phyloP scores from a whole-genome alignment of 1,140 invertebrate genomes.

The Magallana gigas region DNA sequence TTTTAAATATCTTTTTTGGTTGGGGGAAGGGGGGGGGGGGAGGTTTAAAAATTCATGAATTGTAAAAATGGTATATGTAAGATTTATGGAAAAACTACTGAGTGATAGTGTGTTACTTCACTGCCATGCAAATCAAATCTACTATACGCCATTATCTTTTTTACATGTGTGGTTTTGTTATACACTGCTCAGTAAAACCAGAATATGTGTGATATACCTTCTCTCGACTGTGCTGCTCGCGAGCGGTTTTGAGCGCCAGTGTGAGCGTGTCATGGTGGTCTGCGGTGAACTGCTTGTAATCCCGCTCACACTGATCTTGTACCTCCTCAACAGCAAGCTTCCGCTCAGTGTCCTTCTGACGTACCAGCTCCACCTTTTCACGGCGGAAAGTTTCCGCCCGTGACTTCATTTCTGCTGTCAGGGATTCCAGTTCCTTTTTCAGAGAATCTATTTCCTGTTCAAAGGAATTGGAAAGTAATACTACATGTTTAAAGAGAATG shows the following conservation, averaged over 20 bases:
- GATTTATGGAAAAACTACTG: too few species aligned
- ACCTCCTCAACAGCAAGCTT: conserved; percentile 48
- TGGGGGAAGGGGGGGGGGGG: too few species aligned
- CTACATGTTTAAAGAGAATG: too few species aligned
- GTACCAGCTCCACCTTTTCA: conserved; percentile 46
- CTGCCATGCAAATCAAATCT: too few species aligned
- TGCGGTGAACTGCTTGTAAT: conserved; percentile 55
- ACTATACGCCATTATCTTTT: too few species aligned
- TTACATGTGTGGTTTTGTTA: too few species aligned
- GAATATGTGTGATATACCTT: conserved; percentile 47
- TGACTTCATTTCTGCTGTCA: conserved; percentile 45
- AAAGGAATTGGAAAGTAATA: background rate
- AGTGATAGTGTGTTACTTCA: too few species aligned
- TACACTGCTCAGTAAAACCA: too few species aligned
- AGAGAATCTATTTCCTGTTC: conserved; percentile 57
- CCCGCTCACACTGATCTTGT: conserved; percentile 55
- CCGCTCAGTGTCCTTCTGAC: conserved; percentile 57
- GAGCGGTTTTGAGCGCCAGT: conserved; percentile 58
- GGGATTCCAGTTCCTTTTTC: conserved; percentile 48
- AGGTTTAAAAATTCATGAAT: too few species aligned
- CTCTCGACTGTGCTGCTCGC: conserved; percentile 58
- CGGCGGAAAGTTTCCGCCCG: conserved; percentile 50
- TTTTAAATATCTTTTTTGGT: too few species aligned
- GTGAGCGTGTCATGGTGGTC: conserved; percentile 61
- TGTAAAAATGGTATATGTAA: too few species aligned